Conservation (phyloP, 1,140 invertebrate species). For the Pogonomyrmex californicus region DNA sequence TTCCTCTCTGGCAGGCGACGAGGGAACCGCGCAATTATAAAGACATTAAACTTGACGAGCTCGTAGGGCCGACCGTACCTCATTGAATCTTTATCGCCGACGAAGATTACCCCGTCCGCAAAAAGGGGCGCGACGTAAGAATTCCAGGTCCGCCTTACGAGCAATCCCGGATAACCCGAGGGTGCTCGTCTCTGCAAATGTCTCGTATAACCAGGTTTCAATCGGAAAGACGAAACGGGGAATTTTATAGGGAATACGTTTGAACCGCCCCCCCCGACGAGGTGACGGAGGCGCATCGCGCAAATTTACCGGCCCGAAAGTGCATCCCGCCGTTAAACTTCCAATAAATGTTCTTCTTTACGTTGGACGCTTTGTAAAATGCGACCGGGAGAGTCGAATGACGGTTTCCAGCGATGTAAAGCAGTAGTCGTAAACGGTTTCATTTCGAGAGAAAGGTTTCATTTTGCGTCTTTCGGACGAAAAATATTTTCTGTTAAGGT, state of each 20-base stretch:
- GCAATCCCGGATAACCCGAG: constrained; percentile 45
- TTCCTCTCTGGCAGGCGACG: background rate
- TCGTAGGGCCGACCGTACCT: constrained; percentile 31
- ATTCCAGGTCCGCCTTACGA: constrained; percentile 12
- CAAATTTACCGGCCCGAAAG: constrained; percentile 39
- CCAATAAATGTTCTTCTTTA: constrained; percentile 31
- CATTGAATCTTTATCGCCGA: constrained; percentile 51
- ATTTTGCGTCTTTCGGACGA: background rate
- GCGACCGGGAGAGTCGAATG: background rate
- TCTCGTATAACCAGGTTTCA: constrained; percentile 27
- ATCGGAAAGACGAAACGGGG: background rate
- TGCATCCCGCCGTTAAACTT: constrained; percentile 32
- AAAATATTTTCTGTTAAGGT: background rate
- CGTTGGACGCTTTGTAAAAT: background rate
- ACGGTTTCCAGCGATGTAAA: background rate
- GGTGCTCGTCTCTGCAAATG: constrained; percentile 7
- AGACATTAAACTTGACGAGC: constrained; percentile 65
- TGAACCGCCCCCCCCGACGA: background rate
- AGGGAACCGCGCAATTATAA: constrained; percentile 63
- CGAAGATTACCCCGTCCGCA: constrained; percentile 28
- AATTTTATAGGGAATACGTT: constrained; percentile 51
- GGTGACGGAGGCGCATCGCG: constrained; percentile 19
- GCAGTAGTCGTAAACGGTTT: constrained; percentile 8
- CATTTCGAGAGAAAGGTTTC: background rate
- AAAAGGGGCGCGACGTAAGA: constrained; percentile 30